Evolutionary conservation across 2,113 vertebrate genomes (phyloP), one percentile per base, ranked within the genome.

Genomic region (Anarhynchus alexandrinus): DNA sequence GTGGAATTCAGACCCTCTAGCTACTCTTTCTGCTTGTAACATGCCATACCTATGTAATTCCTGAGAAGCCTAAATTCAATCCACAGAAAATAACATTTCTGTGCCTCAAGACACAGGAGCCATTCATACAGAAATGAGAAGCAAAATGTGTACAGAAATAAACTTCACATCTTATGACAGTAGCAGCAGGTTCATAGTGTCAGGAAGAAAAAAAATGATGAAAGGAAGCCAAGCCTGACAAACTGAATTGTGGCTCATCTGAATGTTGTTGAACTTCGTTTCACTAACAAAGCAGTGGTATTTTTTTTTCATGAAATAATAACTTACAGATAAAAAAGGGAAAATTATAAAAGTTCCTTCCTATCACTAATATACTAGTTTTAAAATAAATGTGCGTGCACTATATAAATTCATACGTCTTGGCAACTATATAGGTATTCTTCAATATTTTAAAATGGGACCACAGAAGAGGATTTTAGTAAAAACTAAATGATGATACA

Each of bases 141-240:
- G 42, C 34, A 94, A 92, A 94, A 69, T 87, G 57, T 86, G 61
- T 93, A 72, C 82, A 88, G 92, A 93, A 96, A 95, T 91, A 95
- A 97, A 94, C 83, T 95, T 95, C 95, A 93, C 91, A 84, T 96
- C 90, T 86, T 96, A 72, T 80, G 88, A 95, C 77, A 94, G 88
- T 89, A 94, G 86, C 94, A 97, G 90, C 92, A 95, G 64, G 97
- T 96, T 96, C 93, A 93, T 74, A 84, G 83, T 95, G 83, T 94
- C 83, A 92, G 61, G 47, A 93, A 90, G 43, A 94, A 93, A 95
- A 86, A 90, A 93, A 94, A 65, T 64, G 0, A 86, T 97, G 93
- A 97, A 93, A 90, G 38, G 54, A 93, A 95, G 90, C 73, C 86
- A 90, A 90, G 72, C 34, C 93, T 96, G 93, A 92, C 83, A 96